Percentiles rank a stretch among this genome's conserved stretches.
These are phyloP conservation scores for Leucoraja ocellata DNA, from an alignment of 2,797 vertebrate species.

Conservation along the genomic window DNA sequence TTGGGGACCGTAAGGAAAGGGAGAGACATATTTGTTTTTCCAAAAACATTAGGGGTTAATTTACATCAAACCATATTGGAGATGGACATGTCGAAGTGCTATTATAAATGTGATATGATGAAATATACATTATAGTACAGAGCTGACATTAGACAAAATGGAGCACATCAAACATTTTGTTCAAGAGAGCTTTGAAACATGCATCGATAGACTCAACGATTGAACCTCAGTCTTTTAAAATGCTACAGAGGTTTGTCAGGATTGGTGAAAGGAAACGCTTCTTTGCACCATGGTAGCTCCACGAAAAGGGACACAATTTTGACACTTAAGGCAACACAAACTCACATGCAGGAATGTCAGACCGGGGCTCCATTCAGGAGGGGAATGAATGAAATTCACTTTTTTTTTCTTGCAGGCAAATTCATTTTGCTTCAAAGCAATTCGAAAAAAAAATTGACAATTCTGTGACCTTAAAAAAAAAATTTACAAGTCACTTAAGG, in stretches of 20 bases:
- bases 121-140: slow-evolving; percentile 21
- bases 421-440: neutral
- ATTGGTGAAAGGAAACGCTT: neutral
- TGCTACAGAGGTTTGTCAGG: neutral
- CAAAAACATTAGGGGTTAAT: no score
- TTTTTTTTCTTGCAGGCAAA: neutral
- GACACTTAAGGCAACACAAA: slow-evolving; percentile 35
- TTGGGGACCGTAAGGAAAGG: neutral
- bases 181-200: slow-evolving; percentile 21
- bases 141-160: neutral
- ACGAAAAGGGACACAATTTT: slow-evolving; percentile 8
- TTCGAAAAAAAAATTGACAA: neutral
- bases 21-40: neutral
- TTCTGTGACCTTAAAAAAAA: neutral
- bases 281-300: neutral
- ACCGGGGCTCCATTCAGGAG: slow-evolving; percentile 29
- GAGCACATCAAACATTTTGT: slow-evolving; percentile 26
- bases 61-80: neutral
- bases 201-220: slow-evolving; percentile 22
- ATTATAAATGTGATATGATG: neutral
- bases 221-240: neutral
- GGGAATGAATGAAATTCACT: neutral
- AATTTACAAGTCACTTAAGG: neutral
- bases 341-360: slow-evolving; percentile 35
- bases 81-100: neutral